Conservation (phyloP, 2,888 invertebrate genomes). For the Dolichomitus sp. region DNA sequence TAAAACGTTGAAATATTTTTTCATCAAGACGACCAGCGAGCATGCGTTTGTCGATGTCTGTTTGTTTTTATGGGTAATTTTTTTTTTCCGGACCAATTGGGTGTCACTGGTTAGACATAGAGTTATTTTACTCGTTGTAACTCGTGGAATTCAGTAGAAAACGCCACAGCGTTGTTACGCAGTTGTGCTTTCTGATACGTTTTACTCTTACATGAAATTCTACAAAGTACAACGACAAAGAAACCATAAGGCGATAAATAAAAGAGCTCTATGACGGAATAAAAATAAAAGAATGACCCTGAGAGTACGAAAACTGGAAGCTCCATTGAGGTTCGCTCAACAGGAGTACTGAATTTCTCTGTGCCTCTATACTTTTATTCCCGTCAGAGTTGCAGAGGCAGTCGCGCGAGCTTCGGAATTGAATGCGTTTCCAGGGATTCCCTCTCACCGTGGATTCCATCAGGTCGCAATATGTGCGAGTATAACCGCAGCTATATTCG, state of each 20-base stretch:
- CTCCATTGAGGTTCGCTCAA: constrained; percentile 10
- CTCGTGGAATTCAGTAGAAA: neutral
- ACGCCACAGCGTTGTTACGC: neutral
- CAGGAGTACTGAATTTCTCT: constrained; percentile 20
- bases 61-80: no score
- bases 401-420: constrained; percentile 6
- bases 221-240: neutral
- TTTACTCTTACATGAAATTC: neutral
- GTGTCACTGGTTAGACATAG: no score
- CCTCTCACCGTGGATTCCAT: constrained; percentile 21
- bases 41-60: no score
- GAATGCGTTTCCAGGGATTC: constrained; percentile 22
- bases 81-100: no score
- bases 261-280: neutral
- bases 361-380: constrained; percentile 15
- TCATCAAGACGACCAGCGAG: no score
- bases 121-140: neutral
- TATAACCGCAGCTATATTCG: constrained; percentile 21
- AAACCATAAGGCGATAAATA: constrained; percentile 9
- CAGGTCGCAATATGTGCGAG: constrained; percentile 11
- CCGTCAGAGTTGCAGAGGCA: neutral
- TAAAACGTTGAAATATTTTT: no score
- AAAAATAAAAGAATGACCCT: constrained; percentile 14
- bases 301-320: constrained; percentile 10
- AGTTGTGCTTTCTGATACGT: neutral